Percentiles rank a stretch among this genome's conserved stretches.
These are phyloP conservation scores for Poecilobothrus nobilitatus DNA, from an alignment of 2,888 invertebrate genomes.

Conservation along the genomic window DNA sequence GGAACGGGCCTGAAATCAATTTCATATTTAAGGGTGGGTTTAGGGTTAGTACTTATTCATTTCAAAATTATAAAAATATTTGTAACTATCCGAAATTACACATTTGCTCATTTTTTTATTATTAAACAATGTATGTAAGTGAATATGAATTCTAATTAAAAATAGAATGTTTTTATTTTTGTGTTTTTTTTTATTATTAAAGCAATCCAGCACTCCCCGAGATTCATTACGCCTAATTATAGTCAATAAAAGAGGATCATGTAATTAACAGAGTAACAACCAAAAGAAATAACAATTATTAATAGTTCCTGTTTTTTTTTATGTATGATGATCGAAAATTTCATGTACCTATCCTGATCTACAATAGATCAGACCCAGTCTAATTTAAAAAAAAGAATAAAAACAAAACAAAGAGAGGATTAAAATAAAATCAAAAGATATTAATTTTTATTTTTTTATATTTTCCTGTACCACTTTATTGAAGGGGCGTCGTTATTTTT, in stretches of 20 bases:
- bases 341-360: neutral
- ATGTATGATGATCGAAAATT: neutral
- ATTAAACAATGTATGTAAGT: too few relatives aligned
- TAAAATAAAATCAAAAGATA: too few relatives aligned
- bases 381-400: neutral
- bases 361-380: neutral
- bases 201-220: too few relatives aligned
- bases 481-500: slow-evolving; percentile 2
- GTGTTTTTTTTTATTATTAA: too few relatives aligned
- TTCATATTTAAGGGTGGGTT: too few relatives aligned
- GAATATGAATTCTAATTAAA: too few relatives aligned
- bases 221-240: neutral
- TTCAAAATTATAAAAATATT: too few relatives aligned
- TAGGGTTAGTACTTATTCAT: too few relatives aligned
- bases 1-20: too few relatives aligned
- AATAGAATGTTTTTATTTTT: too few relatives aligned
- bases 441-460: neutral
- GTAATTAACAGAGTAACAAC: neutral
- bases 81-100: too few relatives aligned
- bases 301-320: neutral
- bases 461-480: neutral
- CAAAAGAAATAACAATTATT: neutral
- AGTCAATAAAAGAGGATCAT: neutral
- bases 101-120: too few relatives aligned
- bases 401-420: neutral